A percentile compares a stretch with the other conserved stretches of the same genome.
Evolutionary conservation across 1,140 invertebrate genomes (phyloP).

Genomic region (Drosophila carrolli): DNA sequence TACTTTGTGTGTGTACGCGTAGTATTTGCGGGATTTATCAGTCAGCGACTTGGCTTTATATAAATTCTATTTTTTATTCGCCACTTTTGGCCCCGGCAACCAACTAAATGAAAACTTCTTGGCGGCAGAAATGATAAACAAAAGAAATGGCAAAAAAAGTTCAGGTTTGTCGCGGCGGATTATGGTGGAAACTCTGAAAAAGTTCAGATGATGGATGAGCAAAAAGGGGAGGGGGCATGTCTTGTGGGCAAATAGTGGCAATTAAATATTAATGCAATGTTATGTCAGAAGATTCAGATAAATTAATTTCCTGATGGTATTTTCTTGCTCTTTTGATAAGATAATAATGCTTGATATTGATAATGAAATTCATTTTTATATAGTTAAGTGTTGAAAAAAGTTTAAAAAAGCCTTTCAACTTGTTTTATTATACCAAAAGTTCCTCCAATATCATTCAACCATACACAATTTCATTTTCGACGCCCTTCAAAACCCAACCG

Average conservation of each 20-base stretch:
- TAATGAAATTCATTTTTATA: neutral
- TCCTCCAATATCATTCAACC: neutral
- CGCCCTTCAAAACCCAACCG: conserved; percentile 26
- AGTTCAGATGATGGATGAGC: conserved; percentile 41
- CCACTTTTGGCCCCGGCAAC: conserved; percentile 42
- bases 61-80: conserved; percentile 46
- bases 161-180: conserved; percentile 36
- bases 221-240: neutral
- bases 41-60: conserved; percentile 52
- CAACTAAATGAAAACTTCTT: conserved; percentile 38
- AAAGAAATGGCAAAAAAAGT: conserved; percentile 28
- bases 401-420: too few relatives aligned
- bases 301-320: conserved; percentile 6
- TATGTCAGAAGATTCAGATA: neutral
- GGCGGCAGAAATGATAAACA: conserved; percentile 33
- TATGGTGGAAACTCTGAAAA: conserved; percentile 9
- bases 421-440: neutral
- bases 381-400: neutral
- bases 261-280: conserved; percentile 37
- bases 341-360: neutral
- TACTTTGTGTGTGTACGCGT: conserved; percentile 6
- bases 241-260: conserved; percentile 27
- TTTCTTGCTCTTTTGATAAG: conserved; percentile 11
- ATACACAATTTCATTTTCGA: conserved; percentile 39
- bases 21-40: conserved; percentile 40